Percentiles rank a stretch among this genome's conserved stretches.
These are phyloP conservation scores for Eriocheir sinensis DNA, from an alignment of 1,140 invertebrate genomes.

Conservation along the genomic window DNA sequence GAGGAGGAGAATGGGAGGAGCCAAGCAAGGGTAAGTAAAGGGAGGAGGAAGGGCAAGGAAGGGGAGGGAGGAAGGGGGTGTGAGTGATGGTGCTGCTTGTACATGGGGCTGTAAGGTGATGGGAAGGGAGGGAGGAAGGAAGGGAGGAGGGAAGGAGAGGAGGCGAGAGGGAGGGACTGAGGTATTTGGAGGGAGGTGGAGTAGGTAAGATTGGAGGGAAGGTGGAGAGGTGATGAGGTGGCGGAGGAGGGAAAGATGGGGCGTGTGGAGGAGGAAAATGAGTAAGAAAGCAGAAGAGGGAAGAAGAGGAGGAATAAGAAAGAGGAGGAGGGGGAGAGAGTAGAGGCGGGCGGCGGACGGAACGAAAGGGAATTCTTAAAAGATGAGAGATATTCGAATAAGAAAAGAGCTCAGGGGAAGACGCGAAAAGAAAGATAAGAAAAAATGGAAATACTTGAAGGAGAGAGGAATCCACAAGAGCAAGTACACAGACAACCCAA, in stretches of 20 bases:
- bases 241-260: conserved; percentile 16
- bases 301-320: background rate
- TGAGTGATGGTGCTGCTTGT: conserved; percentile 17
- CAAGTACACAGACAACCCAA: background rate
- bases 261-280: background rate
- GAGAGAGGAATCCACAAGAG: too few species aligned
- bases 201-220: conserved; percentile 41
- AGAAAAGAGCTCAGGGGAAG: background rate
- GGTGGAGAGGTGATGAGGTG: conserved; percentile 26
- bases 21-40: background rate
- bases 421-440: background rate
- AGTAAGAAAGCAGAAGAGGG: background rate
- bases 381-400: conserved; percentile 14
- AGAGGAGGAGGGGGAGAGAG: background rate
- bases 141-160: background rate
- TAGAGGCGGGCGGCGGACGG: background rate
- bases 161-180: background rate
- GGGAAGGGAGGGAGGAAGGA: background rate
- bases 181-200: background rate
- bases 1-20: background rate
- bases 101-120: conserved; percentile 27
- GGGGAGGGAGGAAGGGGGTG: background rate
- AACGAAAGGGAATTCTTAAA: background rate
- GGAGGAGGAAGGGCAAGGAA: background rate
- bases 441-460: background rate